Percentiles rank a stretch among this genome's conserved stretches.
Evolutionary conservation across 2,113 vertebrate species (phyloP).

Genomic region (Callipepla squamata): DNA sequence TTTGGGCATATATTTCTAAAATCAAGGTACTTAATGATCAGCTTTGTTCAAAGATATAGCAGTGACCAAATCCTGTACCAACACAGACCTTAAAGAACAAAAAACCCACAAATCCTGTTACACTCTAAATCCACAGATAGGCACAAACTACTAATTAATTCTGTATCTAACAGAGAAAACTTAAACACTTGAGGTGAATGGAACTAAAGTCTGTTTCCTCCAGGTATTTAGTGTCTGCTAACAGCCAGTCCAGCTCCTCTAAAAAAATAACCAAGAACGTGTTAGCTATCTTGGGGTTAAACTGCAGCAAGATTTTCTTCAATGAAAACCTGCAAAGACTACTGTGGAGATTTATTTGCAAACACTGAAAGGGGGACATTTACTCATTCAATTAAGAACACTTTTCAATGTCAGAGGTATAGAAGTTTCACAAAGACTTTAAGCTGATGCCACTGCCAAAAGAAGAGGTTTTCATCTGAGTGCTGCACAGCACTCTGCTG

Average conservation of each 20-base stretch:
- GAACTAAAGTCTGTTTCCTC: conserved; percentile 87
- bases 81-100: neutral
- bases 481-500: accelerated
- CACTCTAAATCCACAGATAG: conserved; percentile 82
- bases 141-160: conserved; percentile 73
- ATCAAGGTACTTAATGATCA: conserved; percentile 14
- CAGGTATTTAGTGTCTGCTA: conserved; percentile 82
- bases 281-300: conserved; percentile 45
- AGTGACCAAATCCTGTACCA: conserved; percentile 20
- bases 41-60: conserved; percentile 16
- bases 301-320: conserved; percentile 46
- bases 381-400: accelerated
- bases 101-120: conserved; percentile 45
- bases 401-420: neutral
- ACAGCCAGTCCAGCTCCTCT: conserved; percentile 80
- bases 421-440: neutral
- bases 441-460: accelerated
- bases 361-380: neutral
- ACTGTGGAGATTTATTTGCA: neutral
- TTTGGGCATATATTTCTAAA: conserved; percentile 13
- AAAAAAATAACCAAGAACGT: conserved; percentile 71
- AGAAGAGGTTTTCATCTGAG: neutral
- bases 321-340: neutral
- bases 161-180: conserved; percentile 70
- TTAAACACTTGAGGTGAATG: conserved; percentile 68